These are phyloP conservation scores for Myotis findleyi DNA, from an alignment of 2,797 vertebrate species.

Conservation along the genomic window DNA sequence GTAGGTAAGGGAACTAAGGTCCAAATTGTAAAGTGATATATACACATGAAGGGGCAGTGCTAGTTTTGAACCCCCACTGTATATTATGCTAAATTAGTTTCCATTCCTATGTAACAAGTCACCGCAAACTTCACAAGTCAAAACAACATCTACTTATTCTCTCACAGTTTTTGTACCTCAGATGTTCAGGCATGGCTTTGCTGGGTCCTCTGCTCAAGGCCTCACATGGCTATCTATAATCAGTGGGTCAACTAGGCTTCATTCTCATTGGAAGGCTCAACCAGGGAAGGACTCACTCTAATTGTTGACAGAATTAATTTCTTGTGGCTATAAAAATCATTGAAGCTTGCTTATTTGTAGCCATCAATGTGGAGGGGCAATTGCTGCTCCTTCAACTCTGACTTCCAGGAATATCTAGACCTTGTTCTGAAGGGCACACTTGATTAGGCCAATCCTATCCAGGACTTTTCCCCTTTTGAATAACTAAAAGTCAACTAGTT, in stretches of 20 bases:
- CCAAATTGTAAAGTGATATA: background rate
- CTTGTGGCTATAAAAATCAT: background rate
- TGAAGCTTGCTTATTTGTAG: background rate
- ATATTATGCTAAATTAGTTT: background rate
- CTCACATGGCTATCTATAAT: background rate
- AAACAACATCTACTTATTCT: background rate
- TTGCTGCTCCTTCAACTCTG: background rate
- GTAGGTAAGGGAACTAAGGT: background rate
- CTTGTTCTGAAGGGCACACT: background rate
- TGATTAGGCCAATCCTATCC: background rate
- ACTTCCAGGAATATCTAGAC: background rate
- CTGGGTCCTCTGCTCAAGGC: background rate
- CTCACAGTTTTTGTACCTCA: background rate
- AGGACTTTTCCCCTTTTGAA: background rate
- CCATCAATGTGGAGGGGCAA: background rate
- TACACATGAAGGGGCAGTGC: background rate
- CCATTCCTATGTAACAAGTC: background rate
- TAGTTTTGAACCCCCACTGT: background rate
- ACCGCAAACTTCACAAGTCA: background rate
- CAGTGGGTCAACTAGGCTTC: background rate
- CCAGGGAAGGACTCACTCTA: background rate
- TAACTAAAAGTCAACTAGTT: constrained; percentile 22
- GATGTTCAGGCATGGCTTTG: background rate
- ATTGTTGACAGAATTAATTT: constrained; percentile 16
- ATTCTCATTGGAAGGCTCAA: background rate